These are phyloP conservation scores for Macaria notata DNA, from an alignment of 2,888 invertebrate genomes.

Conservation along the genomic window DNA sequence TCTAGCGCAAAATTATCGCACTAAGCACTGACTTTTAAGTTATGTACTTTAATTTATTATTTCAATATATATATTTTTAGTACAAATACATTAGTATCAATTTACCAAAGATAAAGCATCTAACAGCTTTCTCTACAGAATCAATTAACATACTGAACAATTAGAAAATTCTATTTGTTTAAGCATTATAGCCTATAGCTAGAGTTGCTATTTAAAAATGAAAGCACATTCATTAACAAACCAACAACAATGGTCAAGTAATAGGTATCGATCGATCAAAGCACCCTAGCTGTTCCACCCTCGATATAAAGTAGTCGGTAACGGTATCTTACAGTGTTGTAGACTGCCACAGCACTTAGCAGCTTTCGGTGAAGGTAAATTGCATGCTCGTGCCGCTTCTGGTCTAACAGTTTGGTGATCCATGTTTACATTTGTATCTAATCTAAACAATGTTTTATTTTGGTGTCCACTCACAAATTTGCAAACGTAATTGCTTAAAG, in stretches of 20 bases:
- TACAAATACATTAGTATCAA: too few species aligned
- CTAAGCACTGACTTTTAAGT: too few species aligned
- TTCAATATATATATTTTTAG: too few species aligned
- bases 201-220: not conserved
- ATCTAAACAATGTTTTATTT: constrained; percentile 20
- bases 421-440: constrained; percentile 20
- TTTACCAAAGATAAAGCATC: too few species aligned
- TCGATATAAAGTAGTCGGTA: constrained; percentile 43
- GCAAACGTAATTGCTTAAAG: not conserved
- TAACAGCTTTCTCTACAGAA: too few species aligned
- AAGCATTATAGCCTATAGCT: too few species aligned
- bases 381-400: constrained; percentile 73
- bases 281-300: constrained; percentile 45
- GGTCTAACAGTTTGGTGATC: constrained; percentile 42
- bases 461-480: constrained; percentile 1
- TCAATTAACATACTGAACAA: too few species aligned
- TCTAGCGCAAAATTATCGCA: not conserved
- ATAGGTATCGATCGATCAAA: constrained; percentile 44
- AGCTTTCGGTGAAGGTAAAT: constrained; percentile 77
- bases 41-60: too few species aligned
- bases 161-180: too few species aligned
- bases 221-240: not conserved
- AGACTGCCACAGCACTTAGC: constrained; percentile 62
- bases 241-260: constrained; percentile 1
- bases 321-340: constrained; percentile 61